Evolutionary conservation across 2,888 invertebrate species (phyloP), one percentile per base, ranked within the genome.

Genomic region (Stenichneumon culpator): DNA sequence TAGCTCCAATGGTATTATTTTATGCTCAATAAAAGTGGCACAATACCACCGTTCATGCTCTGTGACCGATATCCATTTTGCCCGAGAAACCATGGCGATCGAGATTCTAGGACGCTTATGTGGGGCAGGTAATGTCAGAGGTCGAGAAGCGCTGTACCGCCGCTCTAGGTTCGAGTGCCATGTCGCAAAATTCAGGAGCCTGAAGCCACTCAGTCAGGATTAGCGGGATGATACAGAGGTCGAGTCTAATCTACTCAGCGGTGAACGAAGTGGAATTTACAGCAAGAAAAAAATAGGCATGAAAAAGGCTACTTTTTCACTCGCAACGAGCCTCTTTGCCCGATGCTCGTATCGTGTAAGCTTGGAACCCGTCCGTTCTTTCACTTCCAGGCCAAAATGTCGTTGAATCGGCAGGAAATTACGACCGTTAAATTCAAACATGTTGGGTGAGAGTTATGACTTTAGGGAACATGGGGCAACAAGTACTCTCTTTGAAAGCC

Each of bases 41-140:
- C 82, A 78, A 84, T 73, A 74, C 65, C 65, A 74, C 63, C 6
- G 50, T 16, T 52, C 25, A 65, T 16, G 75, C 67, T 81, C 70
- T 79, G 82, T 82, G 85, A 70, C 82, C 82, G 67, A 82, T 36
- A 74, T 63, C 54, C 44, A 60, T 63, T n/a, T 28, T 63, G 28
- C 39, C 39, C 39, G 19, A 60, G 68, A 52, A 84, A 77, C 63
- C 80, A 80, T 80, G 79, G 78, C 69, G 79, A 82, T 82, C 77
- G 74, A 69, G 78, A 70, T 84, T 88, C 88, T 87, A 81, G 89
- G 84, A 82, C 80, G 79, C 88, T 86, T 88, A 88, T 88, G 86
- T 88, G 87, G 89, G 87, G 82, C 87, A 88, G 84, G 75, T 88
- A 89, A 90, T 89, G 90, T 90, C 89, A 90, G 78, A 86, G 90